These are phyloP conservation scores for Axea sp. DNA, from an alignment of 2,888 invertebrate species.

Conservation along the genomic window DNA sequence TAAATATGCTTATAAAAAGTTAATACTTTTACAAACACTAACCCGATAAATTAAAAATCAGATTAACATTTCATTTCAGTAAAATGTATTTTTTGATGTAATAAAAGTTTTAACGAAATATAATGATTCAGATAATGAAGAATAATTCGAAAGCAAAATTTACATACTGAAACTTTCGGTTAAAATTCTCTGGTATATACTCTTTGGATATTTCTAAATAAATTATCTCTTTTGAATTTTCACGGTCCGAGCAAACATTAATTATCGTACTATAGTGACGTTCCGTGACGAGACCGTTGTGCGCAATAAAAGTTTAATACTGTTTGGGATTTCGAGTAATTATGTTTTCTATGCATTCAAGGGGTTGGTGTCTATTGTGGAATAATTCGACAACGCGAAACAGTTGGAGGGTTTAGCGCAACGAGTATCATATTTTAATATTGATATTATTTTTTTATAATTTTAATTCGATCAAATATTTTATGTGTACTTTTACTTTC, in stretches of 20 bases:
- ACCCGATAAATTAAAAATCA: too few species aligned
- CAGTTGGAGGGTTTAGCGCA: constrained; percentile 63
- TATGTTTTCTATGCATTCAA: constrained; percentile 70
- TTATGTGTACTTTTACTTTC: too few species aligned
- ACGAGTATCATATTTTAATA: constrained; percentile 45
- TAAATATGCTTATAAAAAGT: too few species aligned
- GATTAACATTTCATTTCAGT: too few species aligned
- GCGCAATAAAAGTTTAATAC: constrained; percentile 73
- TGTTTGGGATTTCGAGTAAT: constrained; percentile 76
- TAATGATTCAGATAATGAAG: constrained; percentile 14
- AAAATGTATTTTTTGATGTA: too few species aligned
- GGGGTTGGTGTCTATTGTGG: constrained; percentile 67
- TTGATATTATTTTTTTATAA: constrained; percentile 15
- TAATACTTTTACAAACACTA: too few species aligned
- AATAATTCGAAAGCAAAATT: constrained; percentile 33
- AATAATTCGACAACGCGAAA: constrained; percentile 70
- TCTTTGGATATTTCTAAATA: constrained; percentile 53
- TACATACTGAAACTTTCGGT: constrained; percentile 24
- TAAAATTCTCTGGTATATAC: constrained; percentile 29
- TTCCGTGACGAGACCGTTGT: constrained; percentile 62
- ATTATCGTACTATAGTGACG: constrained; percentile 69
- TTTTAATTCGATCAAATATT: too few species aligned
- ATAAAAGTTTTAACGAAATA: too few species aligned
- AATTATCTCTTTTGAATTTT: constrained; percentile 56
- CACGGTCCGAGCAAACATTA: constrained; percentile 68